Conservation (phyloP, 2,888 invertebrate genomes). For the Sialis lutaria region DNA sequence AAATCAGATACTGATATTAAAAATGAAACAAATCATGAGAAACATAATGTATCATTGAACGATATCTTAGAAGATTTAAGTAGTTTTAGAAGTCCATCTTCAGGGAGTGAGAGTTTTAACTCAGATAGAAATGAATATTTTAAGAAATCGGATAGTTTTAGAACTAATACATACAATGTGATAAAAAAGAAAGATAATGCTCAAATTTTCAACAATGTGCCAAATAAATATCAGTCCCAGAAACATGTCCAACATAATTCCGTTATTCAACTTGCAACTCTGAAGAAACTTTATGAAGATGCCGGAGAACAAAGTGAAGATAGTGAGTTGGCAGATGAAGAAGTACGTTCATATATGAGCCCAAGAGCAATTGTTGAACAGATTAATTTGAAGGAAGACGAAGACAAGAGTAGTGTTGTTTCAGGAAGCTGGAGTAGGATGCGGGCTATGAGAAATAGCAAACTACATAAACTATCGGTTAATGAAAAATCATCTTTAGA, state of each 20-base stretch:
- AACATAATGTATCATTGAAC: neutral
- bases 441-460: slow-evolving; percentile 26
- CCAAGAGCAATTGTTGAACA: slow-evolving; percentile 12
- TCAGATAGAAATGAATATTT: slow-evolving; percentile 6
- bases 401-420: slow-evolving; percentile 23
- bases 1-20: no score
- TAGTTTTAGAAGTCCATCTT: no score
- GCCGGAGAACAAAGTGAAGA: slow-evolving; percentile 27
- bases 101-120: no score
- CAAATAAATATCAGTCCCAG: slow-evolving; percentile 5
- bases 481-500: neutral
- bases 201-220: slow-evolving; percentile 8
- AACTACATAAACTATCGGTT: neutral
- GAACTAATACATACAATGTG: slow-evolving; percentile 4
- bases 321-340: slow-evolving; percentile 36
- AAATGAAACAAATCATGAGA: neutral
- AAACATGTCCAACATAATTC: slow-evolving; percentile 7
- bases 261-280: slow-evolving; percentile 19
- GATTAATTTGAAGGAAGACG: slow-evolving; percentile 10
- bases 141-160: no score
- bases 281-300: slow-evolving; percentile 24
- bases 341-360: slow-evolving; percentile 37
- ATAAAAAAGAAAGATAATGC: neutral
- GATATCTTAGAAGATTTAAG: no score
- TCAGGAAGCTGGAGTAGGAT: slow-evolving; percentile 39